Percentiles rank a stretch among this genome's conserved stretches.
These are phyloP conservation scores for Agrochola lychnidis DNA, from an alignment of 2,888 invertebrate species.

Conservation along the genomic window DNA sequence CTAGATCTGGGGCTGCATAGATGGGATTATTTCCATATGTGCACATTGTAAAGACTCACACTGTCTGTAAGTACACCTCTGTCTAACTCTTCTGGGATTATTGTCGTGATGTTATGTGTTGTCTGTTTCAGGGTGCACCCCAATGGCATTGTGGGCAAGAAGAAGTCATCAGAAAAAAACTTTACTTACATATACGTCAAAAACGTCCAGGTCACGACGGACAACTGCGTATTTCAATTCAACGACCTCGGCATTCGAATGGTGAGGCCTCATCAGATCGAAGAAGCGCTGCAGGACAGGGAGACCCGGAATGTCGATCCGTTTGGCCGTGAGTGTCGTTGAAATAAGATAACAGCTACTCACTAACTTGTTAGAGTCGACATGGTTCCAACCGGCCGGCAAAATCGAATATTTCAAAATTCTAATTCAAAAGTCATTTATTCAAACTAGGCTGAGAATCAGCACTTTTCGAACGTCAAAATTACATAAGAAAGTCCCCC, in stretches of 20 bases:
- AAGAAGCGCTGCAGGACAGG: neutral
- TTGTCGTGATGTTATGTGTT: no score
- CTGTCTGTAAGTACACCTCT: neutral
- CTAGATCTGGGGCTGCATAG: no score
- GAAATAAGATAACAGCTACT: neutral
- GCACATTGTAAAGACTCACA: no score
- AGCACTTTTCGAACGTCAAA: no score
- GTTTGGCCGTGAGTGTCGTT: conserved; percentile 10
- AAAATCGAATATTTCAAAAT: no score
- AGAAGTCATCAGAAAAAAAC: neutral
- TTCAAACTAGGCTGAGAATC: no score
- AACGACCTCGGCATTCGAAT: conserved; percentile 4
- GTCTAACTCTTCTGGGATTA: neutral
- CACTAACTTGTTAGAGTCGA: no score
- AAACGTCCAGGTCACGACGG: neutral
- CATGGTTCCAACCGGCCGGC: no score
- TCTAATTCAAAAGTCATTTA: no score
- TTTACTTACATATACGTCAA: neutral
- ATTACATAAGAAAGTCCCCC: no score
- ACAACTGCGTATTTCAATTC: neutral
- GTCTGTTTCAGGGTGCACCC: conserved; percentile 20
- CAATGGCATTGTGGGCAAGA: conserved; percentile 8
- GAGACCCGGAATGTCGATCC: neutral
- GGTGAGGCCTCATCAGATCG: neutral
- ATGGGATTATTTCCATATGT: no score